Evolutionary conservation across 2,113 vertebrate species (phyloP), one percentile per base, ranked within the genome.

Genomic region (Candoia aspera): DNA sequence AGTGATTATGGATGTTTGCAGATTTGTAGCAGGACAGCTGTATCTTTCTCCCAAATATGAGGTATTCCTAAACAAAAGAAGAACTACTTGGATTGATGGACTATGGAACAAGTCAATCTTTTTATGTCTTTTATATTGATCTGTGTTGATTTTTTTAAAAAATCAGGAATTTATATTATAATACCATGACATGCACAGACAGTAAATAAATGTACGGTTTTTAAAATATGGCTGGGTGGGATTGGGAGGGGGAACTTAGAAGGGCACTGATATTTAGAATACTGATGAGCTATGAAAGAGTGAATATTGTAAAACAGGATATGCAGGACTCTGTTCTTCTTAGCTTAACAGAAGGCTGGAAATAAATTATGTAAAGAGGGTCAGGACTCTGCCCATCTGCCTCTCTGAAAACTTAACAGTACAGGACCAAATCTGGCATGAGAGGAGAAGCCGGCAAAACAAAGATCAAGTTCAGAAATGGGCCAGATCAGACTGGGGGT

Each of bases 151-250:
- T 23, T 53, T 88, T 89, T 94, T 93, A 68, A 90, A 91, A 93
- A 94, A 92, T 91, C 92, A 91, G 87, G 73, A 1, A 90, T 92
- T 92, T 94, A 91, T 91, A 57, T 86, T 93, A 84, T 92, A 0
- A 0, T 57, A 54, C 93, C 0, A 84, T 96, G 95, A 94, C 90
- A 91, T 94, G 89, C 88, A 46, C 26, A 24, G 94, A 92, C n/a
- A 92, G 94, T 92, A 95, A 91, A 1, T 15, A 88, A 92, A 91
- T 90, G 89, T 90, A 88, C 93, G 83, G n/a, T 93, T 94, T 95
- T 42, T 73, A 93, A 95, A 91, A 88, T 92, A 23, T 90, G 64
- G 11, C 23, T 24, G 29, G 6, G 21, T 24, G 53, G 58, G 17
- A 79, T 79, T 42, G 73, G 73, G 33, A 79, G 42, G 17, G 2